Evolutionary conservation across 2,797 vertebrate genomes (phyloP), one percentile per base, ranked within the genome.

Genomic region (Rhinophrynus dorsalis): DNA sequence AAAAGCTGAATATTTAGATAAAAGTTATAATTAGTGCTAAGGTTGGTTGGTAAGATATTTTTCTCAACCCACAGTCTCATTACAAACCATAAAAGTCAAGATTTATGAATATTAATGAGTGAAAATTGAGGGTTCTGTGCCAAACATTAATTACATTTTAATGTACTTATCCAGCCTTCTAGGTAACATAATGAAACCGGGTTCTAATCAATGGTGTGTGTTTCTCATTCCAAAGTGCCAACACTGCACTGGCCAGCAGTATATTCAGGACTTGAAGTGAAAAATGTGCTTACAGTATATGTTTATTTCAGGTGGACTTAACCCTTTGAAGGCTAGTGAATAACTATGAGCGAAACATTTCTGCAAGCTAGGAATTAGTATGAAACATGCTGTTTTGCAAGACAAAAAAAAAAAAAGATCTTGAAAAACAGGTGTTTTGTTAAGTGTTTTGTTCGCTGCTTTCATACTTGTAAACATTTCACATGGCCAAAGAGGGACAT

Each of bases 101-200:
- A 30, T 42, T 60, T 72, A 72, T 72, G 54, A 72, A 72, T 72
- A 72, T 55, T 72, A 72, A 72, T 72, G 44, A 50, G 26, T 7
- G 12, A 40, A 55, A 57, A 40, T 1, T 30, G 13, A 57, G 20
- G 33, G 44, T 50, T 44, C 18, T 15, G 60, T 72, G 60, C 60
- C 68, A 72, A 65, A 18, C 68, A 58, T 57, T 72, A 72, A 72
- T 72, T 72, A 65, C 52, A 33, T 65, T 72, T 72, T 65, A 72
- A 58, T 64, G 52, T 40, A 50, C 44, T 32, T 37, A 72, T 64
- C 24, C 33, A 51, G 60, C 51, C 47, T 58, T 64, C 33, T 18
- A 57, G 60, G 51, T 72, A 37, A 37, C 13, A 40, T 40, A 29
- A 61, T 42, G 27, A 48, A 44, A 13, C 23, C 27, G 51, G 60